Conservation (phyloP, 2,888 invertebrate species). For the Mythimna albipuncta region DNA sequence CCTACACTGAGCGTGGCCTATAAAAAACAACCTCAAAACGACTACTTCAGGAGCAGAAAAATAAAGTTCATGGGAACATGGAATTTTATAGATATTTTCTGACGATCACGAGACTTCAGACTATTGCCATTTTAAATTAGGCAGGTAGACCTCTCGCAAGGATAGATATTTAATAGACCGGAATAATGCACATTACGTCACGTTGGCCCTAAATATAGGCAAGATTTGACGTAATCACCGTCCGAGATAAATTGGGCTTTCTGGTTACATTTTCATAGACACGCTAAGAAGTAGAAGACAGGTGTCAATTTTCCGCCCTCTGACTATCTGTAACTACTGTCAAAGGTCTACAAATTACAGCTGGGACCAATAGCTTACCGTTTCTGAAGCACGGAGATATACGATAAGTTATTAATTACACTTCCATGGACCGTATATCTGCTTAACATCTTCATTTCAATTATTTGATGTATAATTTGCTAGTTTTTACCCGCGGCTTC, state of each 20-base stretch:
- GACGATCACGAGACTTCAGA: not conserved
- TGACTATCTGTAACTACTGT: no score
- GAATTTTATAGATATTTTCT: not conserved
- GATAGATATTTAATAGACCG: slow-evolving; percentile 45
- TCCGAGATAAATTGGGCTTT: not conserved
- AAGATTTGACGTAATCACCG: slow-evolving; percentile 8
- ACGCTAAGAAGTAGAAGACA: no score
- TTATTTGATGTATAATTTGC: no score
- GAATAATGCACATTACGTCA: slow-evolving; percentile 38
- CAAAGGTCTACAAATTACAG: no score
- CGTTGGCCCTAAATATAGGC: slow-evolving; percentile 33
- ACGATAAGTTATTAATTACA: no score
- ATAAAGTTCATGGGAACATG: not conserved
- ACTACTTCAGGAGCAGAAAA: not conserved
- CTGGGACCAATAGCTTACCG: no score
- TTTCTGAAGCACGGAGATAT: no score
- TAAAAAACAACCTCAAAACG: not conserved
- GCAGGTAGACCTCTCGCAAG: slow-evolving; percentile 20
- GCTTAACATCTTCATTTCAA: not conserved
- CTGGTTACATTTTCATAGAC: no score
- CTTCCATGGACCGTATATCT: no score
- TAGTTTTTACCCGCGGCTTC: no score
- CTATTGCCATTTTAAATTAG: slow-evolving; percentile 21
- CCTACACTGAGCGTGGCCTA: no score
- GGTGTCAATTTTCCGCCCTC: no score